Conservation (phyloP, 2,797 vertebrate species). For the Danio choprae region DNA sequence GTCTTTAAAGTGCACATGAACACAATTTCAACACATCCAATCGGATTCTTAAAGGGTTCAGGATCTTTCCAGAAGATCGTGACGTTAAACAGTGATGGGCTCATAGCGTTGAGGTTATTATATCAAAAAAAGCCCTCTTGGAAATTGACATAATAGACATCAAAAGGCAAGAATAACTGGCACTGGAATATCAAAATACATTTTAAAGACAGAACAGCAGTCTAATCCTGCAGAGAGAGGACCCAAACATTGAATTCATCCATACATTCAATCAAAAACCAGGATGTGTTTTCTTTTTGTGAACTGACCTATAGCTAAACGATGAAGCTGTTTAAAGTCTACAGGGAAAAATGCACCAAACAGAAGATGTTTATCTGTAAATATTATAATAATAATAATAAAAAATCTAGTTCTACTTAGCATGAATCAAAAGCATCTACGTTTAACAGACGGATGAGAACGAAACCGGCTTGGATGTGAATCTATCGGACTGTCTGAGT, state of each 20-base stretch:
- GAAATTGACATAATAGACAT: slow-evolving; percentile 45
- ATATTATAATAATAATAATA: background rate
- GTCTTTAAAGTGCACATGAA: slow-evolving; percentile 63
- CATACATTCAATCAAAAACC: slow-evolving; percentile 67
- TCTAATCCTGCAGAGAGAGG: background rate
- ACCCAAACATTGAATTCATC: slow-evolving; percentile 2
- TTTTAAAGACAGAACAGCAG: slow-evolving; percentile 47
- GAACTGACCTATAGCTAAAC: slow-evolving; percentile 6
- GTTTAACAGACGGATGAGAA: background rate
- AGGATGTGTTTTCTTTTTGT: slow-evolving; percentile 25
- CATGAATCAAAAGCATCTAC: background rate
- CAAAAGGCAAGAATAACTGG: slow-evolving; percentile 54
- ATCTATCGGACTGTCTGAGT: background rate
- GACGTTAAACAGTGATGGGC: slow-evolving; percentile 12
- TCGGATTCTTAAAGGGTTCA: slow-evolving; percentile 56
- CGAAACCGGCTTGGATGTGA: background rate
- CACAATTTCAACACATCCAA: slow-evolving; percentile 44
- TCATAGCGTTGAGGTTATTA: background rate
- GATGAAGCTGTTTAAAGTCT: background rate
- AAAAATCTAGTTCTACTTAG: background rate
- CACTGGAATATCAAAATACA: slow-evolving; percentile 35
- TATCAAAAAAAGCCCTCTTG: slow-evolving; percentile 50
- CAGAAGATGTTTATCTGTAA: background rate
- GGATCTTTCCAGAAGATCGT: slow-evolving; percentile 50
- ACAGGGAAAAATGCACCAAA: background rate